Conservation (phyloP, 37 sponge, comb jelly and placozoan genomes). For the Lycopodina hypogea region DNA sequence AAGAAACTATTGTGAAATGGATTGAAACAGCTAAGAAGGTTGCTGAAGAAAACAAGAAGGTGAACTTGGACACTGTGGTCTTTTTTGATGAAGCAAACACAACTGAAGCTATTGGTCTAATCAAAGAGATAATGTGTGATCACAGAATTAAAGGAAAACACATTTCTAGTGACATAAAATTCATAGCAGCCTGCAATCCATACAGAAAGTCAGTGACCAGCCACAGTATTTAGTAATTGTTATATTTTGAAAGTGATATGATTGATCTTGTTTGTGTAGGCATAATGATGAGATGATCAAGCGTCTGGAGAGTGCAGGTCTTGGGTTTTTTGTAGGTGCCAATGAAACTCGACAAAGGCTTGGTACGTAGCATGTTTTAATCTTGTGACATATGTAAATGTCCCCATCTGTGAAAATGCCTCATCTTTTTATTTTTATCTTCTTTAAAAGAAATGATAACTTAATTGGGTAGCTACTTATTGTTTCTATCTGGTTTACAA, state of each 20-base stretch:
- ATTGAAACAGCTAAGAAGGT: slow-evolving; percentile 56
- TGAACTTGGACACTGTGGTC: slow-evolving; percentile 64
- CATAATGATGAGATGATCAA: slow-evolving; percentile 81
- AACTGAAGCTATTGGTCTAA: slow-evolving; percentile 83
- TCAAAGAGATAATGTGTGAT: slow-evolving; percentile 97
- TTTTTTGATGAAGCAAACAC: slow-evolving; percentile 99
- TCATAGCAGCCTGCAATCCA: slow-evolving; percentile 96
- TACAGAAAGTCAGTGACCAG: slow-evolving; percentile 56
- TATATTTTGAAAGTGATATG: too few relatives aligned
- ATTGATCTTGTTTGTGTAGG: slow-evolving; percentile 3
- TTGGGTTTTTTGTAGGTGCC: slow-evolving; percentile 76
- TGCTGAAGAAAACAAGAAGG: slow-evolving; percentile 45
- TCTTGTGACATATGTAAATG: not conserved
- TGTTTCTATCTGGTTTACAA: too few relatives aligned
- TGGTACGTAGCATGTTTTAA: slow-evolving; percentile 41
- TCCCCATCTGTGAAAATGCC: not conserved
- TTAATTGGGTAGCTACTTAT: not conserved
- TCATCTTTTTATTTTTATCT: too few relatives aligned
- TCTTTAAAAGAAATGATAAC: not conserved
- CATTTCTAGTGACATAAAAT: slow-evolving; percentile 63
- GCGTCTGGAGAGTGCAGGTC: slow-evolving; percentile 77
- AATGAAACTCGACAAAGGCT: slow-evolving; percentile 63
- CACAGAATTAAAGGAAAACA: slow-evolving; percentile 65
- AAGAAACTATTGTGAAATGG: slow-evolving; percentile 41
- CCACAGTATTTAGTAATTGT: not conserved